Evolutionary conservation across 2,113 vertebrate genomes (phyloP).

Genomic region (Seriola quinqueradiata): DNA sequence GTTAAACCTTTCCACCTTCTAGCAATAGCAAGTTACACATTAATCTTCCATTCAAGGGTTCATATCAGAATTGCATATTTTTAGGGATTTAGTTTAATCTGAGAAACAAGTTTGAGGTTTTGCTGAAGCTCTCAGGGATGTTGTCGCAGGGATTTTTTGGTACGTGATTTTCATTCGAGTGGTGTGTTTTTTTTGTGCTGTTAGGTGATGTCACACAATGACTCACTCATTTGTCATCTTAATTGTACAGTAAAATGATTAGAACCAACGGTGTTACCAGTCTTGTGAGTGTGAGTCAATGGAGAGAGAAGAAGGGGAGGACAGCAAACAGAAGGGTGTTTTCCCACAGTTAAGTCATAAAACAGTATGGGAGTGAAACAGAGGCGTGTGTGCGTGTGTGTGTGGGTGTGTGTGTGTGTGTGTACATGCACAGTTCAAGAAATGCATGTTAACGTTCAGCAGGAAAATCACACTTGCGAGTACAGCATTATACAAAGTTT

Average conservation of each 20-base stretch:
- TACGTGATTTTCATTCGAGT: neutral
- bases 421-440: no score
- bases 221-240: neutral
- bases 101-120: neutral
- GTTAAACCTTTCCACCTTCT: neutral
- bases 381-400: neutral
- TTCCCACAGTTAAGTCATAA: constrained; percentile 66
- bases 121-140: neutral
- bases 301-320: neutral
- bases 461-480: no score
- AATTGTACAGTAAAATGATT: neutral
- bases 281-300: neutral
- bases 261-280: neutral
- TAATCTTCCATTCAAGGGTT: neutral
- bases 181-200: neutral
- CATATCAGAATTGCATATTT: neutral
- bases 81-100: neutral
- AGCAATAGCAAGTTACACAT: neutral
- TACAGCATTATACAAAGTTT: no score
- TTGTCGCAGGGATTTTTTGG: neutral
- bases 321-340: constrained; percentile 50
- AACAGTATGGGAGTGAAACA: constrained; percentile 42
- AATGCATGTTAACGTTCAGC: no score
- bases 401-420: no score
- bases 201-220: neutral